Percentiles rank a stretch among this genome's conserved stretches.
Conservation (phyloP, 1,140 invertebrate species). For the Zaprionus kolodkinae region DNA sequence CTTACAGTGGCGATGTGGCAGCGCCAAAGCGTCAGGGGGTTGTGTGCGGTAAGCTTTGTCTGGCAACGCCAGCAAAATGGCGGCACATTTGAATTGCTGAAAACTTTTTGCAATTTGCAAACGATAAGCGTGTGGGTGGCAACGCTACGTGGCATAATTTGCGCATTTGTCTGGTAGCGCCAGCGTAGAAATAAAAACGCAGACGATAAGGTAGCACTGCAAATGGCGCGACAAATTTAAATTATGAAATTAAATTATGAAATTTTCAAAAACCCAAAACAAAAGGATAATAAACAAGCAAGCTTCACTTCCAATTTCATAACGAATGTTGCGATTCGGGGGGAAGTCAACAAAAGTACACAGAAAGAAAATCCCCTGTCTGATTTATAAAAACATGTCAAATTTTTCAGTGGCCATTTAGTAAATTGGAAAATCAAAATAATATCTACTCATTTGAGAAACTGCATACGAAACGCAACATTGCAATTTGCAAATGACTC, state of each 20-base stretch:
- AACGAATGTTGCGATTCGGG: conserved; percentile 1
- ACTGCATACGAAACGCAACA: conserved; percentile 21
- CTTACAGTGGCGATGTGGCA: conserved; percentile 1
- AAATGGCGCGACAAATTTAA: neutral
- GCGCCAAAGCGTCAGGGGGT: neutral
- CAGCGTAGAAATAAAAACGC: neutral
- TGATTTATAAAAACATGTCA: conserved; percentile 62
- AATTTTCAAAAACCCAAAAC: neutral
- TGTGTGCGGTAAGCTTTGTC: neutral
- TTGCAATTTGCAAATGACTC: conserved; percentile 56
- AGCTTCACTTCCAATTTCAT: neutral
- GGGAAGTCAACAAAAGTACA: conserved; percentile 10
- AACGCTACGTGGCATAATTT: neutral
- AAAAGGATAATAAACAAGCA: neutral
- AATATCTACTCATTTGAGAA: conserved; percentile 32
- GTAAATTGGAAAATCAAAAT: conserved; percentile 35
- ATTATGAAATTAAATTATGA: neutral
- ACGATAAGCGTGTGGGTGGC: neutral
- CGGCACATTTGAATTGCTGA: conserved; percentile 8
- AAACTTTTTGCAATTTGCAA: neutral
- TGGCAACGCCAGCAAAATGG: conserved; percentile 3
- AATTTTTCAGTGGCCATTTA: conserved; percentile 62
- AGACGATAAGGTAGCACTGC: neutral
- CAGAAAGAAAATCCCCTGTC: conserved; percentile 17
- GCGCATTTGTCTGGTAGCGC: neutral